These are phyloP conservation scores for Nixonia krombeini DNA, from an alignment of 1,140 invertebrate genomes.

Conservation along the genomic window DNA sequence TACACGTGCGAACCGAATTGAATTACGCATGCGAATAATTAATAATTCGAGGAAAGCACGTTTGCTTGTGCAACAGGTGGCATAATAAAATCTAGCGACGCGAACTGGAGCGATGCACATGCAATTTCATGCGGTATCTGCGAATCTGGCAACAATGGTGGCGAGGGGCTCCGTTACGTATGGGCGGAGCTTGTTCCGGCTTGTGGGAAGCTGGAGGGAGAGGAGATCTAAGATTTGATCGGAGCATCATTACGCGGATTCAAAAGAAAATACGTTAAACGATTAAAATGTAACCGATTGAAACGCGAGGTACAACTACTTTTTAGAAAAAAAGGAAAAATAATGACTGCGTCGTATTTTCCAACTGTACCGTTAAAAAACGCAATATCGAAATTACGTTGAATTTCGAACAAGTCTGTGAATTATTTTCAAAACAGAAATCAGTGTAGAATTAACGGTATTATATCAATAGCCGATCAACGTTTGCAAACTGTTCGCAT, in stretches of 20 bases:
- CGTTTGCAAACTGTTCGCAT: too few species aligned
- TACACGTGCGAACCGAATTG: background rate
- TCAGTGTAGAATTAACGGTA: too few species aligned
- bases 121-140: constrained; percentile 38
- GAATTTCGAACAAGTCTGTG: too few species aligned
- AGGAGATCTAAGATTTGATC: constrained; percentile 51
- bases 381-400: too few species aligned
- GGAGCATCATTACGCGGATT: constrained; percentile 47
- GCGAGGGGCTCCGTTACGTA: constrained; percentile 46
- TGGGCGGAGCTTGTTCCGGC: constrained; percentile 48
- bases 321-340: constrained; percentile 1
- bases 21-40: background rate
- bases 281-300: constrained; percentile 38
- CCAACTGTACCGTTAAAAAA: too few species aligned
- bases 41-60: constrained; percentile 8
- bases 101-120: constrained; percentile 41
- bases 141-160: constrained; percentile 52
- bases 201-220: constrained; percentile 48
- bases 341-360: too few species aligned
- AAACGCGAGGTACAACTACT: background rate
- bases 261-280: constrained; percentile 47
- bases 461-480: too few species aligned
- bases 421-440: too few species aligned
- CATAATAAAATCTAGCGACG: constrained; percentile 29
- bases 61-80: constrained; percentile 43